Base-by-base conservation (phyloP, 2,797 vertebrate species). In the Yasuhikotakia modesta region DNA sequence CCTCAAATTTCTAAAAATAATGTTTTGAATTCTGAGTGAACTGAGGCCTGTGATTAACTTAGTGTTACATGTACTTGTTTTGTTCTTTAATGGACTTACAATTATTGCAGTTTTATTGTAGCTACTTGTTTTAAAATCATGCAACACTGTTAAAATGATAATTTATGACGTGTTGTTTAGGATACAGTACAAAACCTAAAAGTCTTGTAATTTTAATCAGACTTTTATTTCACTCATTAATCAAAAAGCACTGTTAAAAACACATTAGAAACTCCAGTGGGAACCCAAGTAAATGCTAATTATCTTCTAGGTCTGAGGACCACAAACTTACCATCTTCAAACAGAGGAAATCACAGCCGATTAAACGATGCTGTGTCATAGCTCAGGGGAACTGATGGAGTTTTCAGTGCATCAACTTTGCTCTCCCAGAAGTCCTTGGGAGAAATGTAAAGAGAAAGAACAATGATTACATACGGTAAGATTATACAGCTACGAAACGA, bases 151-250 rank as follows among this genome's bases (percentile, higher is more conserved):
- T 6, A 7, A 52, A 52, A 52, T 52, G 48, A 52, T 1, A 5
- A 6, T n/a, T 6, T 60, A 30, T 16, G 24, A 14, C 22, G 5
- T 17, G 13, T 17, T 48, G 5, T 43, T 48, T 48, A 48, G 46
- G 46, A 16, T 48, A 14, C 16, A 48, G 27, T 2, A 48, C 16
- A 16, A 17, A 48, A 48, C 4, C 1, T 16, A 16, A 30, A 60
- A 60, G 57, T 60, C 11, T 27, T 10, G 16, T 30, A 30, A 60
- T 16, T 13, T 60, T 60, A 60, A 60, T 60, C 24, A 27, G 57
- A 60, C 5, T 60, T 43, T 60, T 30, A 60, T 60, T 60, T 60
- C 24, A 60, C 57, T 30, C 57, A 30, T 60, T 30, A 60, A 16
- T 14, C 5, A 13, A 16, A 16, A 30, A 24, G 1, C 24, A 13